A percentile compares a stretch with the other conserved stretches of the same genome.
Evolutionary conservation across 2,797 vertebrate genomes (phyloP).

Genomic region (Xyrichtys novacula): DNA sequence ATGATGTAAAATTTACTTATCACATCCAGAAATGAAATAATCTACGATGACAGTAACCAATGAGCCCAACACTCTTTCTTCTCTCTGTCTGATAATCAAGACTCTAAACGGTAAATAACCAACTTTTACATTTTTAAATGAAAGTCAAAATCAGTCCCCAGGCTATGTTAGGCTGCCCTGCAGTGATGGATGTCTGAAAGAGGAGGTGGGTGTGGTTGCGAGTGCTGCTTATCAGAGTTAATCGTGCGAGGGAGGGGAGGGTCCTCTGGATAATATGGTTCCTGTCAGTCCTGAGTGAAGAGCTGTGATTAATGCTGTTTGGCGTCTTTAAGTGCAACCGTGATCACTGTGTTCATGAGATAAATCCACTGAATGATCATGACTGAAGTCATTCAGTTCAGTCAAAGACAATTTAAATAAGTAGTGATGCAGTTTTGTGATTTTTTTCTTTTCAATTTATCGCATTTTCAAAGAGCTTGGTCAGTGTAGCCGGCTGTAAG

Average conservation of each 20-base stretch:
- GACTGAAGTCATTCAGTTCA: neutral
- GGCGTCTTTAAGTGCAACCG: constrained; percentile 2
- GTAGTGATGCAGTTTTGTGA: too few species aligned
- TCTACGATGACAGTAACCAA: too few species aligned
- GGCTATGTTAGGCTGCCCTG: neutral
- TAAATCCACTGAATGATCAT: neutral
- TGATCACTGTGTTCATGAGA: neutral
- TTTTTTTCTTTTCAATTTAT: too few species aligned
- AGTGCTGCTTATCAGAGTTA: constrained; percentile 31
- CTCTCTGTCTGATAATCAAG: neutral
- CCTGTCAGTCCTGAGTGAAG: neutral
- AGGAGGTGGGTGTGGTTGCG: constrained; percentile 18
- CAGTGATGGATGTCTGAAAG: constrained; percentile 21
- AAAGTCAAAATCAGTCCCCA: neutral
- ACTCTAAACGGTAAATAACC: neutral
- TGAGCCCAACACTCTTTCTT: too few species aligned
- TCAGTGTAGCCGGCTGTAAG: too few species aligned
- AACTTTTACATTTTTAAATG: neutral
- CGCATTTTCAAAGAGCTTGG: too few species aligned
- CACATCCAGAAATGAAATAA: too few species aligned
- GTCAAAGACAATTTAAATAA: too few species aligned
- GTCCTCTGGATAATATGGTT: constrained; percentile 3
- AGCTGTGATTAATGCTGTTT: constrained; percentile 6
- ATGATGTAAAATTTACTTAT: too few species aligned
- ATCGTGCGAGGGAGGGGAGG: constrained; percentile 24